Conservation (phyloP, 2,797 vertebrate species). For the Eleutherodactylus coqui region DNA sequence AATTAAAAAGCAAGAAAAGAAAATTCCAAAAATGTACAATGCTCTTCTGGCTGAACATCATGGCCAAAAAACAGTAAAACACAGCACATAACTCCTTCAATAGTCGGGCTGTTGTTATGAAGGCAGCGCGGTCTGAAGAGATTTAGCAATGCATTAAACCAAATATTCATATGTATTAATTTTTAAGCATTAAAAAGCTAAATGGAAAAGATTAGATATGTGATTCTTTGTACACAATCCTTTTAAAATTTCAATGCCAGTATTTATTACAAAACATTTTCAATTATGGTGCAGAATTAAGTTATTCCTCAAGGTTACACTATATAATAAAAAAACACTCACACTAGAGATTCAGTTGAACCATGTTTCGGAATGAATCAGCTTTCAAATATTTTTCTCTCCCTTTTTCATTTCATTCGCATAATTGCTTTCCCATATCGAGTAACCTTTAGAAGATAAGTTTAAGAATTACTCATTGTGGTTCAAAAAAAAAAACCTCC, state of each 20-base stretch:
- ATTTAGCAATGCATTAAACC: background rate
- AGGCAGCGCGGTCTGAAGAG: background rate
- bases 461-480: conserved; percentile 92
- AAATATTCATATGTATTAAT: background rate
- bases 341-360: conserved; percentile 69
- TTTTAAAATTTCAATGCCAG: background rate
- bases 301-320: conserved; percentile 58
- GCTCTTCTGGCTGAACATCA: no score
- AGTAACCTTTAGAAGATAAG: conserved; percentile 91
- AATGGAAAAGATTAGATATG: background rate
- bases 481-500: conserved; percentile 79
- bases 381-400: conserved; percentile 70
- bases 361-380: conserved; percentile 82
- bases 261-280: conserved; percentile 19
- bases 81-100: no score
- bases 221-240: background rate
- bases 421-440: conserved; percentile 83
- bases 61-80: background rate
- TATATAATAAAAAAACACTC: conserved; percentile 33
- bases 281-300: conserved; percentile 24
- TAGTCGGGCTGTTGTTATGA: background rate
- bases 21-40: background rate
- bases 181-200: background rate
- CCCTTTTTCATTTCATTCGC: conserved; percentile 61
- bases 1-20: background rate